These are phyloP conservation scores for Synergus itoensis DNA, from an alignment of 2,888 invertebrate species.

Conservation along the genomic window DNA sequence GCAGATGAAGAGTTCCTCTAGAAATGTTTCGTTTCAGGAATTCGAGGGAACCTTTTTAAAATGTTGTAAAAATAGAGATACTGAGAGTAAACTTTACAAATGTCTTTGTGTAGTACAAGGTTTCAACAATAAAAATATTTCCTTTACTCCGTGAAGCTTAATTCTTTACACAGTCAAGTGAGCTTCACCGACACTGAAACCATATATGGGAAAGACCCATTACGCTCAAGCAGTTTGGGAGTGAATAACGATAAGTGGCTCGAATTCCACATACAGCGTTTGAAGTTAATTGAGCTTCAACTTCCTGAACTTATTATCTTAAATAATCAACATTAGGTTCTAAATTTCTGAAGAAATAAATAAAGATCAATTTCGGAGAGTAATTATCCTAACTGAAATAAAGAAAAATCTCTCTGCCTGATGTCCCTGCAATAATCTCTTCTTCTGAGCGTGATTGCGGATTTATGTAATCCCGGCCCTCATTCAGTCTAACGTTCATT, in stretches of 20 bases:
- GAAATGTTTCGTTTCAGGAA: not conserved
- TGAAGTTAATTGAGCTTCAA: not conserved
- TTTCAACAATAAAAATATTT: not conserved
- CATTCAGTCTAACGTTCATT: constrained; percentile 28
- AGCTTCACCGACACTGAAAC: not conserved
- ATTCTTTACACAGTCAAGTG: constrained; percentile 1
- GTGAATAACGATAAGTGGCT: not conserved
- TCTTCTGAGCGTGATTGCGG: constrained; percentile 20
- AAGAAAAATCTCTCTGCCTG: not conserved
- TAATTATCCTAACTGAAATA: not conserved
- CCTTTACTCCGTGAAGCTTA: not conserved
- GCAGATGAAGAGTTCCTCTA: not conserved
- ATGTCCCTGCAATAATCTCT: constrained; percentile 31
- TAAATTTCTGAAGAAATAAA: not conserved
- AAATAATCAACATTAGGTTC: not conserved
- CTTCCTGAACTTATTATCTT: not conserved
- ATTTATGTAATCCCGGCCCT: constrained; percentile 38
- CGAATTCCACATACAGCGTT: not conserved
- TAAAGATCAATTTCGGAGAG: not conserved
- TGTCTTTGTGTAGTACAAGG: not conserved
- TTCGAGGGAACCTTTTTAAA: not conserved
- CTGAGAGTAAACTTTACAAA: not conserved
- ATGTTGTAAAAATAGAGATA: not conserved
- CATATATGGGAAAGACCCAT: not conserved
- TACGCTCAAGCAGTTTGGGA: not conserved